Base-by-base conservation (phyloP, 2,888 invertebrate genomes). In the Mimumesa dahlbomi region DNA sequence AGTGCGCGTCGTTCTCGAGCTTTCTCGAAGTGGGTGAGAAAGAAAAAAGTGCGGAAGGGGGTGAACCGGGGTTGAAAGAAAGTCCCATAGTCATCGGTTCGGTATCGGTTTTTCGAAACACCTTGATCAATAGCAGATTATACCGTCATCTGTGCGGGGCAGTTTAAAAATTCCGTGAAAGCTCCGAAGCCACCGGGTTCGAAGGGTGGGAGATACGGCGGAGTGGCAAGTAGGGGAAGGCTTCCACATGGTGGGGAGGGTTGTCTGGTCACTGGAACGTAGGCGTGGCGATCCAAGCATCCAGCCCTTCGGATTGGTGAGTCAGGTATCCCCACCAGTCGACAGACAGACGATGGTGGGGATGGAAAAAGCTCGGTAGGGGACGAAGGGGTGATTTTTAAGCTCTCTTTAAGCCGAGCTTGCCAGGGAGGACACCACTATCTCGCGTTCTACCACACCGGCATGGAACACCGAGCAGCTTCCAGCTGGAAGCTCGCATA, bases 71-170 rank as follows among this genome's bases (percentile, higher is more conserved):
- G n/a, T n/a, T 56, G 67, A 76, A 52, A 69, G 70, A 72, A 75
- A 78, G 68, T 67, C 62, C 52, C 68, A 76, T 64, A 72, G 75
- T 78, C 68, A 81, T 82, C 77, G 81, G 77, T 63, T 71, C 69
- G 77, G 74, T 82, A 82, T 84, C 77, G 79, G 79, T 85, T 82
- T 82, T 80, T 73, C 73, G 71, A 73, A 81, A 80, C 80, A 82
- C 82, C 83, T 87, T 87, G 84, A 88, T 89, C 86, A 85, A 86
- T 85, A 86, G 85, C 81, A 86, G 87, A 88, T 89, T 88, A 88
- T 86, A 83, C 81, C 85, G 86, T 88, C 87, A 87, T 85, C 86
- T 85, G 84, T 82, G 81, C 80, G 78, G 81, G 84, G 85, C 84
- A 85, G 85, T 86, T 86, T 79, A 85, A 88, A 88, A 88, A 88